Percentiles rank a stretch among this genome's conserved stretches.
phyloP scores from a whole-genome alignment of 1,140 invertebrate genomes.

The Drosophila pallidifrons region DNA sequence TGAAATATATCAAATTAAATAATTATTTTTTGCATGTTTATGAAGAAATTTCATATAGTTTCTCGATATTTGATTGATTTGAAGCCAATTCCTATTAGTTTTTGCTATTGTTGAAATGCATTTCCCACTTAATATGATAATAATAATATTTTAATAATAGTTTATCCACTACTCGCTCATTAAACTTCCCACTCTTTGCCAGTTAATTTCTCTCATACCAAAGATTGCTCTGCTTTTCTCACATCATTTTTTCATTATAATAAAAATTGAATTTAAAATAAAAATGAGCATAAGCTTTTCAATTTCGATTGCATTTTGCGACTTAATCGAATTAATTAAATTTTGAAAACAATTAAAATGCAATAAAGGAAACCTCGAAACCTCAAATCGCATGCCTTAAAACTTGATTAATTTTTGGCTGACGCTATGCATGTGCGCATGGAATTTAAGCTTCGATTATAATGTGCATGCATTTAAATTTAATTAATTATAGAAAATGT shows the following conservation, averaged over 20 bases:
- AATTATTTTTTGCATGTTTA: too few species aligned
- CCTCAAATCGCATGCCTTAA: slow-evolving; percentile 13
- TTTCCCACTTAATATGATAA: too few species aligned
- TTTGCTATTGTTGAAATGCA: too few species aligned
- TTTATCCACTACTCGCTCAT: too few species aligned
- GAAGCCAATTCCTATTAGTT: too few species aligned
- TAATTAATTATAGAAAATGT: slow-evolving; percentile 65
- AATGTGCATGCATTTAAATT: slow-evolving; percentile 58
- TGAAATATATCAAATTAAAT: too few species aligned
- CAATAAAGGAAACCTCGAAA: slow-evolving; percentile 24
- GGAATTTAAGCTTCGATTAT: slow-evolving; percentile 1
- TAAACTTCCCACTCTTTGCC: neutral
- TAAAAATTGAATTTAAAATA: neutral
- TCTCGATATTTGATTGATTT: too few species aligned
- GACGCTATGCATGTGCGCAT: neutral
- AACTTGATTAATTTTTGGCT: slow-evolving; percentile 9
- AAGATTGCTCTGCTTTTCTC: slow-evolving; percentile 1
- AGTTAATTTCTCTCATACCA: neutral
- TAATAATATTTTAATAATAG: too few species aligned
- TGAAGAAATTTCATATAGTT: too few species aligned
- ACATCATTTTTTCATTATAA: slow-evolving; percentile 13
- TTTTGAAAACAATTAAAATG: slow-evolving; percentile 60
- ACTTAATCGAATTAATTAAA: slow-evolving; percentile 81
- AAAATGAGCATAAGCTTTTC: neutral
- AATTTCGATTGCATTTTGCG: slow-evolving; percentile 36